Evolutionary conservation across 2,113 vertebrate genomes (phyloP).

Genomic region (Ascaphus truei): DNA sequence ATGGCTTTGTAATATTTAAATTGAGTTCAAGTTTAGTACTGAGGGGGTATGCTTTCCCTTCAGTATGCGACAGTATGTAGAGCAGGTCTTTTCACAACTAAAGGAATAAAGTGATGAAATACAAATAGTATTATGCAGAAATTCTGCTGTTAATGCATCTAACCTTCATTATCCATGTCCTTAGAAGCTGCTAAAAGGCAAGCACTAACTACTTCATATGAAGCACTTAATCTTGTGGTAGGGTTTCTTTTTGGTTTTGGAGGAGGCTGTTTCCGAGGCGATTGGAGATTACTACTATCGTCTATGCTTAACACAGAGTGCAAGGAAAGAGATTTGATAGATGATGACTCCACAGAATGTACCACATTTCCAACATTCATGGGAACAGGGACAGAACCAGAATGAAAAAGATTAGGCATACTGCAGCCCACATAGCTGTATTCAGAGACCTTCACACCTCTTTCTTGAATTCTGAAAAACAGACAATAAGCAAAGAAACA

Average conservation of each 20-base stretch:
- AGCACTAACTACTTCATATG: conserved; percentile 90
- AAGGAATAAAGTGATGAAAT: conserved; percentile 35
- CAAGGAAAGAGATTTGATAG: conserved; percentile 74
- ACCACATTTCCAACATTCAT: conserved; percentile 69
- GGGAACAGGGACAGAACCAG: conserved; percentile 69
- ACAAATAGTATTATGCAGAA: conserved; percentile 12
- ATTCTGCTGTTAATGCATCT: conserved; percentile 23
- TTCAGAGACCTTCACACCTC: conserved; percentile 62
- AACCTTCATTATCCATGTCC: conserved; percentile 76
- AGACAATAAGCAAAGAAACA: conserved; percentile 43
- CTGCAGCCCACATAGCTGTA: conserved; percentile 54
- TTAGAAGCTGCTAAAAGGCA: conserved; percentile 79
- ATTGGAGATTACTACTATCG: conserved; percentile 70
- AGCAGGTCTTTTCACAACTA: too few relatives aligned
- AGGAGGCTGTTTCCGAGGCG: conserved; percentile 93
- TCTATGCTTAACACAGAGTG: conserved; percentile 72
- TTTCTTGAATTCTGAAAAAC: conserved; percentile 72
- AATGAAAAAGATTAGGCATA: conserved; percentile 68
- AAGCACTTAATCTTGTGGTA: conserved; percentile 89
- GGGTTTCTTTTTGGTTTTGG: conserved; percentile 97
- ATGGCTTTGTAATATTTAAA: too few relatives aligned
- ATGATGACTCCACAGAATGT: conserved; percentile 62
- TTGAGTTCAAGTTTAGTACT: too few relatives aligned
- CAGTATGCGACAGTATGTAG: too few relatives aligned
- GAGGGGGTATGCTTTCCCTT: too few relatives aligned